Evolutionary conservation across 2,113 vertebrate genomes (phyloP), one percentile per base, ranked within the genome.

Genomic region (Syngnathoides biaculeatus): DNA sequence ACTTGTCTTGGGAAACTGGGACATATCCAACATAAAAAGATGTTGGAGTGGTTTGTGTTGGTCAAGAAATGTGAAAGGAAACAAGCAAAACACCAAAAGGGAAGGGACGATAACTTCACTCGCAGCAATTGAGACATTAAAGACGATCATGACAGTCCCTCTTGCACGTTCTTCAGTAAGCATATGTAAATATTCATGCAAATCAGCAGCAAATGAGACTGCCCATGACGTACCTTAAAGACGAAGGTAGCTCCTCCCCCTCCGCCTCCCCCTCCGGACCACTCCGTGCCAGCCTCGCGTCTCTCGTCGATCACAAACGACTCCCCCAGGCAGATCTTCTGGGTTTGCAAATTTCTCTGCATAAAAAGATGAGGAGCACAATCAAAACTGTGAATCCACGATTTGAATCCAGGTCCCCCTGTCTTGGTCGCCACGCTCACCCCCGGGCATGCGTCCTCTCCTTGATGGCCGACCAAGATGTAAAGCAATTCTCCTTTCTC

Each of bases 401-500:
- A 10, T 38, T 52, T 45, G 27, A 14, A 69, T 69, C 30, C 59
- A 27, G 52, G 65, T 74, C 59, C 57, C 24, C 5, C 8, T 70
- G 39, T 50, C 24, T 13, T 5, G 42, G 39, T 61, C 61, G 42
- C n/a, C 58, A 27, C 52, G 79, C 92, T 94, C 76, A 94, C 95
- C 89, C 94, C 92, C 1, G 95, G 94, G 61, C 95, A 94, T 26
- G 95, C 94, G 58, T 96, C 95, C 71, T 95, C 94, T 64, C 94
- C 94, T 85, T 94, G 95, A 75, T 95, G 95, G n/a, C 94, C 94
- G 73, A 94, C 92, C 74, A 95, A 86, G 74, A 95, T 94, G 81
- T 96, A 94, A 47, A 96, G 90, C 55, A 88, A 77, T 55, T 95
- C 94, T 63, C 93, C 92, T 75, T 92, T 93, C 79, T 95, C 85